Conservation (phyloP, 2,888 invertebrate species). For the Lottia scabra region DNA sequence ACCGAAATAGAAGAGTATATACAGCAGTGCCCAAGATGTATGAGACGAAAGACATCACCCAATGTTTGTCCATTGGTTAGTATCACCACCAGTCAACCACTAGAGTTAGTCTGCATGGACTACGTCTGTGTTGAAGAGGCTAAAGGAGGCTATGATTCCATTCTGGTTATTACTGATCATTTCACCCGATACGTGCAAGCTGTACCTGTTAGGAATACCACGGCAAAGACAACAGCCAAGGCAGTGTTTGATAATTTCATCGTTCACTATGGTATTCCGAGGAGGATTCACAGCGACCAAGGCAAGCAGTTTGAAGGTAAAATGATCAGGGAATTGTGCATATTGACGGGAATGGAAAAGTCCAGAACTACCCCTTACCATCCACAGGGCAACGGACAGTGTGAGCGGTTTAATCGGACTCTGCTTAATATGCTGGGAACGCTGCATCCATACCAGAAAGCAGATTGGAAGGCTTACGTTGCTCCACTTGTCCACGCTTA, state of each 20-base stretch:
- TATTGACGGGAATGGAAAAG: slow-evolving; percentile 8
- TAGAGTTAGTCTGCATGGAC: slow-evolving; percentile 29
- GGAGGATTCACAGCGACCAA: neutral
- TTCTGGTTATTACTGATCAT: slow-evolving; percentile 30
- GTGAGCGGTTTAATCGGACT: slow-evolving; percentile 24
- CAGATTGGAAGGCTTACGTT: no score
- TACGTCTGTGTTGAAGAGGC: slow-evolving; percentile 27
- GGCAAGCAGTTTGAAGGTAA: neutral
- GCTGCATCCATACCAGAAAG: slow-evolving; percentile 6
- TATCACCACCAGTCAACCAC: slow-evolving; percentile 24
- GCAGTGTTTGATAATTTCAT: neutral
- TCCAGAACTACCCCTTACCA: slow-evolving; percentile 23
- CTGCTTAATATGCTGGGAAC: slow-evolving; percentile 15
- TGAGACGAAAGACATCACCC: slow-evolving; percentile 11
- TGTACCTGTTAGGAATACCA: slow-evolving; percentile 26
- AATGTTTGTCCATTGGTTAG: slow-evolving; percentile 18
- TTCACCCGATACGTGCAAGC: slow-evolving; percentile 26
- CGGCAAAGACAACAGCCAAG: neutral
- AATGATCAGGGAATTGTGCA: neutral
- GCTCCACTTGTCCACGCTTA: no score
- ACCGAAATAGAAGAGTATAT: slow-evolving; percentile 23
- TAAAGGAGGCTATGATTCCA: slow-evolving; percentile 29
- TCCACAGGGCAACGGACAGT: slow-evolving; percentile 23
- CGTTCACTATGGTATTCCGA: no score
- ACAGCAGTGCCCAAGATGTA: slow-evolving; percentile 18